Percentiles rank a stretch among this genome's conserved stretches.
Conservation (phyloP, 2,888 invertebrate species). For the Leucozona laternaria region DNA sequence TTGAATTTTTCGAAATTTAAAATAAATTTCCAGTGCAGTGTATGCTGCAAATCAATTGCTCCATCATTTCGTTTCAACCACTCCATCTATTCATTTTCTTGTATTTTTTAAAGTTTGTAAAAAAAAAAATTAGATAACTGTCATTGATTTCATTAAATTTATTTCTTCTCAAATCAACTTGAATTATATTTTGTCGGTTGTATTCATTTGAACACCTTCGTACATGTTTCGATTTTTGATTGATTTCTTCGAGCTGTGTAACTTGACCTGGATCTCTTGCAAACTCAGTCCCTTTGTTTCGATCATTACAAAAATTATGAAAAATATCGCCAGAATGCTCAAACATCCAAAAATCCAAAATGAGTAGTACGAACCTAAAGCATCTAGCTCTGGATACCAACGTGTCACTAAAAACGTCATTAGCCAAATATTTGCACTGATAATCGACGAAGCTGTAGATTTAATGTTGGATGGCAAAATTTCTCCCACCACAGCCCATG, state of each 20-base stretch:
- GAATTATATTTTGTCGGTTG: neutral
- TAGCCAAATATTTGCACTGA: conserved; percentile 90
- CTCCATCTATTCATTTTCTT: too few relatives aligned
- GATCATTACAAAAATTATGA: conserved; percentile 90
- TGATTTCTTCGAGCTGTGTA: conserved; percentile 84
- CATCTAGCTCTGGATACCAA: conserved; percentile 87
- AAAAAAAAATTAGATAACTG: too few relatives aligned
- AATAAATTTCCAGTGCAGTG: too few relatives aligned
- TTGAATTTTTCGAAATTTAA: too few relatives aligned
- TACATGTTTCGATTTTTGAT: neutral
- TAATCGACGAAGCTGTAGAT: conserved; percentile 89
- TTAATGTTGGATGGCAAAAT: conserved; percentile 92
- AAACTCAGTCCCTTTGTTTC: conserved; percentile 95
- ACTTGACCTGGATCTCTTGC: conserved; percentile 91
- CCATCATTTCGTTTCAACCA: too few relatives aligned
- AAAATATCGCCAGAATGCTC: conserved; percentile 87
- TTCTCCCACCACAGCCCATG: conserved; percentile 93
- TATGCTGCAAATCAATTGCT: too few relatives aligned
- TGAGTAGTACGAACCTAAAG: conserved; percentile 87
- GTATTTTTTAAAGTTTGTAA: too few relatives aligned
- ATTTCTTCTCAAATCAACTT: neutral
- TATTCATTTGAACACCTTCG: neutral
- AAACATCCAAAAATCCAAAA: conserved; percentile 90
- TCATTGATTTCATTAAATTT: too few relatives aligned
- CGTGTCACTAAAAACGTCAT: conserved; percentile 90